Conservation (phyloP, 2,113 vertebrate genomes). For the Daubentonia madagascariensis region DNA sequence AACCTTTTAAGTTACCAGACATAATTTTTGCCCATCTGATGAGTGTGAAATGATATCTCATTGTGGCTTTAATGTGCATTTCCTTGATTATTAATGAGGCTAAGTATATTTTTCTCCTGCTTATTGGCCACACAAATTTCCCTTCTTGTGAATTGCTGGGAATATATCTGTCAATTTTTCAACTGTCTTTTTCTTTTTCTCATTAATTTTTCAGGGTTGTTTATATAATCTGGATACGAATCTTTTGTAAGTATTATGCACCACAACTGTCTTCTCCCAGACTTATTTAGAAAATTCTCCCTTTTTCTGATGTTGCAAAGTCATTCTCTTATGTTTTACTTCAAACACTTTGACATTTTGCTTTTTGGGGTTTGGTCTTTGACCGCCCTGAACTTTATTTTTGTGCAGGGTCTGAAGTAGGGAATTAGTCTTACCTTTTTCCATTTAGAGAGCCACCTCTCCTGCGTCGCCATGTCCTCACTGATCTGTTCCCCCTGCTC, state of each 20-base stretch:
- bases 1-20: background rate
- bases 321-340: background rate
- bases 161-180: background rate
- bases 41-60: background rate
- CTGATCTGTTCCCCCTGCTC: background rate
- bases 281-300: background rate
- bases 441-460: background rate
- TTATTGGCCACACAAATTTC: background rate
- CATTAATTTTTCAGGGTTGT: background rate
- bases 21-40: background rate
- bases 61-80: background rate
- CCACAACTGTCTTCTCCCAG: background rate
- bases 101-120: background rate
- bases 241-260: background rate
- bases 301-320: background rate
- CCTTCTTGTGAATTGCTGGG: background rate
- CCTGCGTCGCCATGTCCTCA: background rate
- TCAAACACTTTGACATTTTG: background rate
- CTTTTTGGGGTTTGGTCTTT: background rate
- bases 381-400: background rate
- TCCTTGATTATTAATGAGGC: background rate
- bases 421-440: background rate
- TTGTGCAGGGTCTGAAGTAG: background rate
- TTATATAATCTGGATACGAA: background rate
- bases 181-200: background rate